Base-by-base conservation (phyloP, 2,888 invertebrate genomes). In the Pheosia gnoma region DNA sequence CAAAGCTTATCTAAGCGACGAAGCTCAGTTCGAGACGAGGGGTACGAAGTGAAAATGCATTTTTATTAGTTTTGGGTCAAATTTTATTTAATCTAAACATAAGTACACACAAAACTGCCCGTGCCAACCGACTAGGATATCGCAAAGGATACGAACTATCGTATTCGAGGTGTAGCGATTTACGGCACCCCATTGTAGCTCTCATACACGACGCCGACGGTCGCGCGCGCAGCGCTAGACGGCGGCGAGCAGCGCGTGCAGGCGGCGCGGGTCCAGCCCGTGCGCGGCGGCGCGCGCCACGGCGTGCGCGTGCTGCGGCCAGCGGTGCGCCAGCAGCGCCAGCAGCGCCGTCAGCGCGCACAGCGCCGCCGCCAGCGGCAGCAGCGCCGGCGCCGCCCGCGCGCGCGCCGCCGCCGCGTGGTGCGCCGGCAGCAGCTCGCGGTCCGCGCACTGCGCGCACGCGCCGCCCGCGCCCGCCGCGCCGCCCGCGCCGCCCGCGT, bases 331-430 rank as follows among this genome's bases (percentile, higher is more conserved):
- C 58, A 78, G 69, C 67, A 82, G 78, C 59, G 98, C 98, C 53
- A 98, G 98, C 60, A 96, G 95, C 98, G 76, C 86, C 57, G 81
- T 74, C 25, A 63, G 72, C 66, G 83, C 82, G 68, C 98, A 98
- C 78, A 98, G 93, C 60, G 97, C 98, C 59, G 98, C 98, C 61
- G 81, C 98, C 59, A 96, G 95, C 88, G 99, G 99, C 75, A 99
- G 91, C 60, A 98, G 94, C 93, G 98, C 98, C 62, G 97, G 98
- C 91, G 97, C 71, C 56, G 59, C 62, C 3, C 80, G 98, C 59
- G 96, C 95, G 98, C 98, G 38, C 98, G 97, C 97, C 39, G 98
- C 92, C 37, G 98, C 58, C 98, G 39, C 89, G 95, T 2, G 98
- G 98, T 90, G 98, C 98, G 53, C 98, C 97, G 90, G 98, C 98